These are phyloP conservation scores for Aeoliscus strigatus DNA, from an alignment of 2,797 vertebrate genomes.

Conservation along the genomic window DNA sequence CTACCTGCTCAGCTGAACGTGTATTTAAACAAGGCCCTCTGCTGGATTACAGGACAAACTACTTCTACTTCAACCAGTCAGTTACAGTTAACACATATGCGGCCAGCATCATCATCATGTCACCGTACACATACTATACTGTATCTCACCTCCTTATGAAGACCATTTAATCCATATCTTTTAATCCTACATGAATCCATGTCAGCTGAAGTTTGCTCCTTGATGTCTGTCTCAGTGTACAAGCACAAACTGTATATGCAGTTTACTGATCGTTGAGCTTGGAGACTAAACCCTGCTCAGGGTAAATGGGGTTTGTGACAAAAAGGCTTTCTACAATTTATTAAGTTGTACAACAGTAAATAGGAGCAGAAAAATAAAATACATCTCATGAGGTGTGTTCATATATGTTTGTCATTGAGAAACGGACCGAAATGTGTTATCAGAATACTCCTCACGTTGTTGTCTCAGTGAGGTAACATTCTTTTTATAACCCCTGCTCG, in stretches of 20 bases:
- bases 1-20: background rate
- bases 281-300: no score
- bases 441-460: slow-evolving; percentile 6
- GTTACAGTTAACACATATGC: no score
- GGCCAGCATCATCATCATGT: no score
- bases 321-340: no score
- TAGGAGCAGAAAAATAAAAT: no score
- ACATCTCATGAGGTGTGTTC: slow-evolving; percentile 1
- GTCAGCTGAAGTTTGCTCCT: slow-evolving; percentile 32
- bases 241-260: no score
- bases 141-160: slow-evolving; percentile 19
- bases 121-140: no score
- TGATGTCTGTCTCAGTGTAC: slow-evolving; percentile 7
- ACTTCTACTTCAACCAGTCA: no score
- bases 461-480: no score
- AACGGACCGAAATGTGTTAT: slow-evolving; percentile 7
- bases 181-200: slow-evolving; percentile 25
- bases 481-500: slow-evolving; percentile 17
- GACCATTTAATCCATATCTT: slow-evolving; percentile 36
- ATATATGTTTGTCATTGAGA: slow-evolving; percentile 6
- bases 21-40: background rate
- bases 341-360: no score
- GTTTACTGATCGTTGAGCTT: no score
- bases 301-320: no score
- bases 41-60: background rate